Evolutionary conservation across 2,888 invertebrate species (phyloP).

Genomic region (Lycocerus yunnanus): DNA sequence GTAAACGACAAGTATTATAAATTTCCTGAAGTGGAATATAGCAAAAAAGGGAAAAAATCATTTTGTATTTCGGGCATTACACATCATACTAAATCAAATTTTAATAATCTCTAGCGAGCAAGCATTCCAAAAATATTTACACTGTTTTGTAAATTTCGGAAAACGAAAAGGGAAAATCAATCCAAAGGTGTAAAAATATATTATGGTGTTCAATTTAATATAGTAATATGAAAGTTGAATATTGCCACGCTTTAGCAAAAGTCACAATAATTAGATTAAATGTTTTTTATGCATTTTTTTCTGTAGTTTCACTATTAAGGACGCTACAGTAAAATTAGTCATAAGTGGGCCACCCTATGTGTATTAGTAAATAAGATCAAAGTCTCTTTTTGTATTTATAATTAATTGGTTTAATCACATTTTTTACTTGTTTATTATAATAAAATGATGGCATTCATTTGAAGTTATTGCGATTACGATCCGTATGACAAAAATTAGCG

Average conservation of each 20-base stretch:
- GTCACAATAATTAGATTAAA: background rate
- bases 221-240: too few relatives aligned
- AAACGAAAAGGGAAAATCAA: too few relatives aligned
- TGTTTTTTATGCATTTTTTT: background rate
- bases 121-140: too few relatives aligned
- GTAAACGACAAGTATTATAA: too few relatives aligned
- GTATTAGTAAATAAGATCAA: background rate
- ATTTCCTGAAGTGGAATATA: too few relatives aligned
- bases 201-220: too few relatives aligned
- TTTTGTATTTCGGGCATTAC: too few relatives aligned
- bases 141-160: too few relatives aligned
- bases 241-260: background rate
- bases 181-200: too few relatives aligned
- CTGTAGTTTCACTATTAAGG: background rate
- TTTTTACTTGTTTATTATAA: conserved; percentile 1
- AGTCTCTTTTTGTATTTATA: background rate
- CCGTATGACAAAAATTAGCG: background rate
- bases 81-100: too few relatives aligned
- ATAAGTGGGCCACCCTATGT: background rate
- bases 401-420: background rate
- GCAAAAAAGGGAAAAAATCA: too few relatives aligned
- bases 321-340: background rate
- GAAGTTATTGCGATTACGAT: background rate
- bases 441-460: background rate
- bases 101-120: too few relatives aligned